Evolutionary conservation across 2,888 invertebrate genomes (phyloP), one percentile per base, ranked within the genome.

Genomic region (Torymus texanus): DNA sequence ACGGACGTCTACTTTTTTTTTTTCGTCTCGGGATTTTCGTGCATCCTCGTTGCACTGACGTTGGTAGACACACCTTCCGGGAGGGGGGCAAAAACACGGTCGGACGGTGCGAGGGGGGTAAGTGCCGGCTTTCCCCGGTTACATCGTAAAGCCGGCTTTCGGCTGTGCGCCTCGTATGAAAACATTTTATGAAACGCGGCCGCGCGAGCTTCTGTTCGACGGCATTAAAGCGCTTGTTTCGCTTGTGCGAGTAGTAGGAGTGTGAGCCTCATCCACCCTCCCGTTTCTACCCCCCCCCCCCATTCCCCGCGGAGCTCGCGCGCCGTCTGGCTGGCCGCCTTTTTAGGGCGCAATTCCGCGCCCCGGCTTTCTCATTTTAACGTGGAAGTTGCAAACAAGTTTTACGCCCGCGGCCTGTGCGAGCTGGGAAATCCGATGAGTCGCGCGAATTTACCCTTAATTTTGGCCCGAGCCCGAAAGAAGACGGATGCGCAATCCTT

Each of bases 171-270:
- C 13, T 18, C 59, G 41, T 61, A 72, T 67, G 66, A 67, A 66
- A 78, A 67, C 66, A 67, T 78, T 78, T 78, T 72, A 78, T 72
- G 78, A 61, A 77, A 77, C 71, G 58, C 58, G 68, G 29, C 3
- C 12, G 55, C 55, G 56, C 16, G 11, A 11, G 41, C 41, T 24
- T 53, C 59, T 56, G 56, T 71, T 72, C 53, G 50, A 16, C 55
- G 75, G 56, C 50, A 29, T 76, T 76, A 67, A 55, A 76, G 56
- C 76, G 70, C 65, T 58, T 70, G 68, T 70, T 70, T 70, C 50
- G 62, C 67, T 24, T 18, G 10, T 2, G 67, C 14, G 13, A n/a
- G 16, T 16, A 53, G 10, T 10, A 3, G 2, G n/a, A 24, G 24
- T n/a, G n/a, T n/a, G n/a, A n/a, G n/a, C n/a, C n/a, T n/a, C n/a